phyloP scores from a whole-genome alignment of 2,888 invertebrate genomes.

The Rotaria macrura region DNA sequence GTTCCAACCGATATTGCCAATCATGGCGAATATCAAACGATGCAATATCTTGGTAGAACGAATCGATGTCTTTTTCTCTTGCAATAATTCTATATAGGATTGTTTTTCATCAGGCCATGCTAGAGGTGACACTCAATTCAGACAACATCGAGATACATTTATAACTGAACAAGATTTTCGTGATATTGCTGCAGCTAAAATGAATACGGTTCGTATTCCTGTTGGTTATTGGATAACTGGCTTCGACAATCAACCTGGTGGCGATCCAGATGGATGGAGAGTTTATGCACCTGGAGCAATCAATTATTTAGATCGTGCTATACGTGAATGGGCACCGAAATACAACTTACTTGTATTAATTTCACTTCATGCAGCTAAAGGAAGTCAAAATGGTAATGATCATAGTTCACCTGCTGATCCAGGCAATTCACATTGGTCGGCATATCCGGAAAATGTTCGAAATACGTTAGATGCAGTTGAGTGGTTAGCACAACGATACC shows the following conservation, averaged over 20 bases:
- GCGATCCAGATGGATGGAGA: neutral
- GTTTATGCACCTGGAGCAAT: neutral
- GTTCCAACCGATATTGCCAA: neutral
- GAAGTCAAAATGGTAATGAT: neutral
- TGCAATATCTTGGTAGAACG: neutral
- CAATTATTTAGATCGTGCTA: neutral
- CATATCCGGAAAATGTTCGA: neutral
- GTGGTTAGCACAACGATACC: neutral
- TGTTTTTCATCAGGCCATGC: neutral
- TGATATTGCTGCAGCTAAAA: neutral
- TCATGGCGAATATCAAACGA: neutral
- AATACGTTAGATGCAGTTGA: neutral
- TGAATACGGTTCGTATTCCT: constrained; percentile 3
- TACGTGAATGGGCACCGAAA: neutral
- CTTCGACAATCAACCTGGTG: neutral
- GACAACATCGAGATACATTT: neutral
- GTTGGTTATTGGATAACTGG: neutral
- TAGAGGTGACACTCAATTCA: neutral
- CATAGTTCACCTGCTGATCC: neutral
- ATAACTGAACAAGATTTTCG: neutral
- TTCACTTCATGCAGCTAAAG: neutral
- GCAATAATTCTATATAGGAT: too few species aligned
- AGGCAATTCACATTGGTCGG: neutral
- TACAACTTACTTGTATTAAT: neutral
- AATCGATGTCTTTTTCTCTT: neutral